phyloP scores from a whole-genome alignment of 2,797 vertebrate species.

The Enteromius thamalakanensis region DNA sequence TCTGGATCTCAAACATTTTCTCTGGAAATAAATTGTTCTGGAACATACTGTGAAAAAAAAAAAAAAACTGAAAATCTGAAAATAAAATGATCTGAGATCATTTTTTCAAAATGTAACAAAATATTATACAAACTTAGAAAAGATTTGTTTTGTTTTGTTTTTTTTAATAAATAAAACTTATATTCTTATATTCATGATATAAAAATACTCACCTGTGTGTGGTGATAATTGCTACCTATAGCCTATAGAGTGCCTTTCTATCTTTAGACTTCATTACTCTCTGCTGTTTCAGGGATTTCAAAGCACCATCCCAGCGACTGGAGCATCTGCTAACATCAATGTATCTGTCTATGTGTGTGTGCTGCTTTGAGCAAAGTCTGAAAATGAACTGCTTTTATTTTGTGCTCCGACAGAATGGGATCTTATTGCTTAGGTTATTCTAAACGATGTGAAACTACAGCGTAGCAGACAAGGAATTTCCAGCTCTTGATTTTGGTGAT shows the following conservation, averaged over 20 bases:
- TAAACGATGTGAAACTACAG: slow-evolving; percentile 35
- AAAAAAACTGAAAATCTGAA: neutral
- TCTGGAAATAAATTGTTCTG: slow-evolving; percentile 4
- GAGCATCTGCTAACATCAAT: neutral
- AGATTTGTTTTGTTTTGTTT: too few relatives aligned
- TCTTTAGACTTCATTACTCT: slow-evolving; percentile 41
- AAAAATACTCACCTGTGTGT: neutral
- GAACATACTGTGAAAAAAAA: neutral
- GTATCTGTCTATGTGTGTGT: neutral
- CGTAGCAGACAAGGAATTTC: slow-evolving; percentile 26
- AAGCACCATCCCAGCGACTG: slow-evolving; percentile 11
- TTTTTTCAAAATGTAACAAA: neutral
- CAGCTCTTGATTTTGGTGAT: slow-evolving; percentile 38
- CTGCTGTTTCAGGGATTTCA: slow-evolving; percentile 28
- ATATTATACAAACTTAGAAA: too few relatives aligned
- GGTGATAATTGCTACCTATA: neutral
- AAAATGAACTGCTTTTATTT: slow-evolving; percentile 22
- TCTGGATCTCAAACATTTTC: slow-evolving; percentile 26
- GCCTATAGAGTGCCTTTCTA: slow-evolving; percentile 12
- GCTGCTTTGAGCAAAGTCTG: slow-evolving; percentile 1
- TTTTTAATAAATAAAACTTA: too few relatives aligned
- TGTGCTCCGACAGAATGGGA: neutral
- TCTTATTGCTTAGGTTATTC: slow-evolving; percentile 4
- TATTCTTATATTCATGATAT: too few relatives aligned
- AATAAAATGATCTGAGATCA: neutral